phyloP scores from a whole-genome alignment of 1,140 invertebrate genomes.

The Trichonephila inaurata region DNA sequence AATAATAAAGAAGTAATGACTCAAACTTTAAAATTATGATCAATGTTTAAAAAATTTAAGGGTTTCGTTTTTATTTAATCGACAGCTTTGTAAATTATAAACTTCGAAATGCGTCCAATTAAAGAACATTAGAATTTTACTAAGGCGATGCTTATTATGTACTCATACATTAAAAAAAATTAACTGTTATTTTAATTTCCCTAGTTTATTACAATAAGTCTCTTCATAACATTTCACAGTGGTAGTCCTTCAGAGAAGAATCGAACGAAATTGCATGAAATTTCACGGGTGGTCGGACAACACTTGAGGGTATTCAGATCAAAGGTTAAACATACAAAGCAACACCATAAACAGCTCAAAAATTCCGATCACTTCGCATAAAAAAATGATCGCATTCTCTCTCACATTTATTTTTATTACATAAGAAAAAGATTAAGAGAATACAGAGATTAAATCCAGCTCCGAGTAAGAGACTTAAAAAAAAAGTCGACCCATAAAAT shows the following conservation, averaged over 20 bases:
- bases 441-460: not conserved
- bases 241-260: not conserved
- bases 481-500: constrained; percentile 48
- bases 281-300: constrained; percentile 4
- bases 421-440: not conserved
- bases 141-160: too few species aligned
- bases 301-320: not conserved
- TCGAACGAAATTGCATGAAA: not conserved
- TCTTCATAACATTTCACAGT: not conserved
- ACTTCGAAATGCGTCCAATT: not conserved
- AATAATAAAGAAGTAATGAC: too few species aligned
- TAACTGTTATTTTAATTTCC: not conserved
- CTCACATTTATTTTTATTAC: constrained; percentile 16
- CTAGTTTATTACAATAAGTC: not conserved
- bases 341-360: not conserved
- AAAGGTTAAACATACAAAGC: constrained; percentile 23
- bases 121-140: too few species aligned
- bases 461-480: not conserved
- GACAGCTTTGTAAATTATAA: too few species aligned
- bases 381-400: constrained; percentile 3
- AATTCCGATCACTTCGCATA: not conserved
- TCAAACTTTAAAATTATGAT: too few species aligned
- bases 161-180: not conserved
- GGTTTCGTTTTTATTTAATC: too few species aligned
- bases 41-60: too few species aligned